Percentiles rank a stretch among this genome's conserved stretches.
These are phyloP conservation scores for Epinotia brunnichana DNA, from an alignment of 2,888 invertebrate genomes.

Conservation along the genomic window DNA sequence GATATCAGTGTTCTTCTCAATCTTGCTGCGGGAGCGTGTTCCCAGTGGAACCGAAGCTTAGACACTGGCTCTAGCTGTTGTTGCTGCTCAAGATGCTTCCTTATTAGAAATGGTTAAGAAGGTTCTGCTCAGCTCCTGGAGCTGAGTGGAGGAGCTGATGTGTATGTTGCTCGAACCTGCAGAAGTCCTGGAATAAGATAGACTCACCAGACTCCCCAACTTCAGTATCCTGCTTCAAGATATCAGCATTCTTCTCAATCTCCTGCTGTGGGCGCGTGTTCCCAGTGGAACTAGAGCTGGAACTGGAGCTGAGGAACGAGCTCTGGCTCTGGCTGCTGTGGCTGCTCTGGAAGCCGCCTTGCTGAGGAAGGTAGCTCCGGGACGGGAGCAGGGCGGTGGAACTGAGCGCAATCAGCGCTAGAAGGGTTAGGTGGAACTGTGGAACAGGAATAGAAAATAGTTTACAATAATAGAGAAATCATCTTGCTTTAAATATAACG, in stretches of 20 bases:
- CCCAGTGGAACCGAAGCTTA: constrained; percentile 49
- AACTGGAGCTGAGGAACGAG: constrained; percentile 30
- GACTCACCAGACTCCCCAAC: constrained; percentile 65
- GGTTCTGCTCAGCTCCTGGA: constrained; percentile 60
- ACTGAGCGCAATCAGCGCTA: constrained; percentile 56
- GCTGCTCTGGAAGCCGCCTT: constrained; percentile 43
- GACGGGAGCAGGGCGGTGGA: constrained; percentile 67
- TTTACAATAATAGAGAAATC: too few relatives aligned
- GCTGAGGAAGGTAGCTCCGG: constrained; percentile 61
- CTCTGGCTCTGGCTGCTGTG: constrained; percentile 42
- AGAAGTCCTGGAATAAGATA: neutral
- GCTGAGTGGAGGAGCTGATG: constrained; percentile 47
- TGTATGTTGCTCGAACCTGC: neutral
- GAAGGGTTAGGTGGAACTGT: constrained; percentile 59
- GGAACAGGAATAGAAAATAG: neutral
- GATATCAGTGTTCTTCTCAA: constrained; percentile 66
- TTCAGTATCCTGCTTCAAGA: constrained; percentile 65
- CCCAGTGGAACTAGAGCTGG: constrained; percentile 49
- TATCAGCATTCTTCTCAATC: constrained; percentile 64
- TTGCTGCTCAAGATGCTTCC: constrained; percentile 39
- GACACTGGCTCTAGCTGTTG: constrained; percentile 42
- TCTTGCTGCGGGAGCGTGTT: constrained; percentile 65
- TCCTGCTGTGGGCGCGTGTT: constrained; percentile 66
- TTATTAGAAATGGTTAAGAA: constrained; percentile 55
- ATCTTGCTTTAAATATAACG: too few relatives aligned